Conservation (phyloP, 2,797 vertebrate species). For the Cynodonichthys magdalenae region DNA sequence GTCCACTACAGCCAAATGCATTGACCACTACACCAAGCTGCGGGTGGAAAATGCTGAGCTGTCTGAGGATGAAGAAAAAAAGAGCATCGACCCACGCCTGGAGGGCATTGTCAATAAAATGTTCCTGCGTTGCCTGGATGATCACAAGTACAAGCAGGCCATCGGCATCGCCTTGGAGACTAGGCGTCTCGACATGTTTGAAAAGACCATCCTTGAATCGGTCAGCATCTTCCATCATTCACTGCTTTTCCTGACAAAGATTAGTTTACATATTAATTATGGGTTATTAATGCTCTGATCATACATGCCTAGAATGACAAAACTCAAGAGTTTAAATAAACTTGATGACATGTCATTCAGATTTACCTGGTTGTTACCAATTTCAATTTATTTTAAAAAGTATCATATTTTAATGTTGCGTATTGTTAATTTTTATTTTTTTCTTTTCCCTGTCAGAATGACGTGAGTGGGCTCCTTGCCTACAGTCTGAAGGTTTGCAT, state of each 20-base stretch:
- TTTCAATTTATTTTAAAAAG: too few relatives aligned
- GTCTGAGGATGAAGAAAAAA: conserved; percentile 93
- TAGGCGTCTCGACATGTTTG: conserved; percentile 93
- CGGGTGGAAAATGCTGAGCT: conserved; percentile 97
- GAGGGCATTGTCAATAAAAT: conserved; percentile 99
- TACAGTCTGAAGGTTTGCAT: conserved; percentile 99
- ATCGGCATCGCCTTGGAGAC: conserved; percentile 97
- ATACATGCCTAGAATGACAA: neutral
- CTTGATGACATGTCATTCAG: neutral
- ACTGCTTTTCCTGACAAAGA: neutral
- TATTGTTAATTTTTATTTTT: neutral
- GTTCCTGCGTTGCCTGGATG: conserved; percentile 96
- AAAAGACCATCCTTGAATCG: conserved; percentile 96
- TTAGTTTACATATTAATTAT: neutral
- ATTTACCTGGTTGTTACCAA: too few relatives aligned
- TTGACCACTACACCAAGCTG: conserved; percentile 97
- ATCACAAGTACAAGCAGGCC: conserved; percentile 98
- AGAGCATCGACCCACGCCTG: conserved; percentile 91
- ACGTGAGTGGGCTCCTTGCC: conserved; percentile 94
- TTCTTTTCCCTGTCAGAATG: conserved; percentile 82
- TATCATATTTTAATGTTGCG: neutral
- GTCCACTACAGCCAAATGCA: conserved; percentile 90
- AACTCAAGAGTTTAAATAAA: too few relatives aligned
- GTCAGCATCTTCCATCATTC: conserved; percentile 66
- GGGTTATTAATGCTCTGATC: neutral